Evolutionary conservation across 2,797 vertebrate species (phyloP).

Genomic region (Scleropages formosus): DNA sequence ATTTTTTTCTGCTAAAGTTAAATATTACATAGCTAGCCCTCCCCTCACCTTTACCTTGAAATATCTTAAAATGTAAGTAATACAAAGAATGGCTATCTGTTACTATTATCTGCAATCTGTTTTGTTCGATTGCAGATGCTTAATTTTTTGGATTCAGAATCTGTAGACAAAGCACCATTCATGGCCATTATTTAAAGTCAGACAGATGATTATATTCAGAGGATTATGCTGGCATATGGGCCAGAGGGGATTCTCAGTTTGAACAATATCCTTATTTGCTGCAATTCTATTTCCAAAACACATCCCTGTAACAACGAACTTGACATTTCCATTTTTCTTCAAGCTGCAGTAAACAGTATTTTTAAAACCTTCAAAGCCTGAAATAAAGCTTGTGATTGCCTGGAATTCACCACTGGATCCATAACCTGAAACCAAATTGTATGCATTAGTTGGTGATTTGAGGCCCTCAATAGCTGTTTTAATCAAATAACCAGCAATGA

Average conservation of each 20-base stretch:
- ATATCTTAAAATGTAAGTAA: too few species aligned
- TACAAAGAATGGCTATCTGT: too few species aligned
- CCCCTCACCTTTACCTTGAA: too few species aligned
- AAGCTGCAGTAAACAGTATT: conserved; percentile 11
- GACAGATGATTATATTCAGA: background rate
- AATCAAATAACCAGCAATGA: conserved; percentile 9
- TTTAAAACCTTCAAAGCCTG: conserved; percentile 11
- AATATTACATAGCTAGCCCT: too few species aligned
- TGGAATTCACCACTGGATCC: conserved; percentile 3
- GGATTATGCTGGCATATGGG: background rate
- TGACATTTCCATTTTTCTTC: conserved; percentile 17
- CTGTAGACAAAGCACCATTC: conserved; percentile 15
- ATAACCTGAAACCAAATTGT: background rate
- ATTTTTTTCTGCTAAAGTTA: background rate
- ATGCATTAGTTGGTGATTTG: conserved; percentile 1
- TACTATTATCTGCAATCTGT: too few species aligned
- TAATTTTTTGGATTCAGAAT: conserved; percentile 1
- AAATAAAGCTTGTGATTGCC: conserved; percentile 10
- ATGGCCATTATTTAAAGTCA: background rate
- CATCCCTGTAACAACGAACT: conserved; percentile 4
- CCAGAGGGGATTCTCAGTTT: background rate
- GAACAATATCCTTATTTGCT: conserved; percentile 16
- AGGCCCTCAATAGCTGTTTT: background rate
- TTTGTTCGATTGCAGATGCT: background rate
- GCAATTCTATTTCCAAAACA: conserved; percentile 23